Base-by-base conservation (phyloP, 2,888 invertebrate species). In the Andricus quercusramuli region DNA sequence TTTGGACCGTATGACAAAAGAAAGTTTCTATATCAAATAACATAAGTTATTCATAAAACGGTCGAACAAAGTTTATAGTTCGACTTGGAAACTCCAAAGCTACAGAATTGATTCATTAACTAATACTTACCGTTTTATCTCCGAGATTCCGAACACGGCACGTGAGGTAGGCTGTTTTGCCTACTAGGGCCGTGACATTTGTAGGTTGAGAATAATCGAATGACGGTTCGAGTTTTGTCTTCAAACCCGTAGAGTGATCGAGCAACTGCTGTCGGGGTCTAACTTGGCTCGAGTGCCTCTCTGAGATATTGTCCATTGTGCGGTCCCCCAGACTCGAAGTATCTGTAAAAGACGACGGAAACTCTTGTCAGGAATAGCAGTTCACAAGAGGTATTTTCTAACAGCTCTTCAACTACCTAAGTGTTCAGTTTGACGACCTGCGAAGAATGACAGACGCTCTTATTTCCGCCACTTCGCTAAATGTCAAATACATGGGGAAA, bases 121-220 rank as follows among this genome's bases (percentile, higher is more conserved):
- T 47, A 25, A 56, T 32, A 84, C 91, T 91, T 88, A 91, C 92
- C 85, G 91, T 92, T 86, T 91, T 92, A 84, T 92, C 90, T 78
- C 90, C 92, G 74, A 92, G 88, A 86, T 92, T 90, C 79, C 91
- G 90, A 68, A 92, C 92, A 78, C 91, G 88, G 80, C 92, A 92
- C 64, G 92, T 91, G 79, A 92, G 91, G 85, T 92, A 92, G 85
- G 92, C 92, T 81, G 90, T 88, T 86, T 92, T 91, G n/a, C 92
- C 92, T 59, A 91, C 90, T 56, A 92, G 87, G 11, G 92, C 92
- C n/a, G 92, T 92, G 80, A 92, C 90, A 85, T 92, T 92, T 65
- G 90, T 91, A 77, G 88, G 88, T 79, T 91, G 92, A 67, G 85
- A 83, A 78, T 88, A 87, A 85, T 92, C 92, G 86, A 92, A 92